A percentile compares a stretch with the other conserved stretches of the same genome.
Conservation (phyloP, 1,140 invertebrate species). For the Platorchestia sp. region DNA sequence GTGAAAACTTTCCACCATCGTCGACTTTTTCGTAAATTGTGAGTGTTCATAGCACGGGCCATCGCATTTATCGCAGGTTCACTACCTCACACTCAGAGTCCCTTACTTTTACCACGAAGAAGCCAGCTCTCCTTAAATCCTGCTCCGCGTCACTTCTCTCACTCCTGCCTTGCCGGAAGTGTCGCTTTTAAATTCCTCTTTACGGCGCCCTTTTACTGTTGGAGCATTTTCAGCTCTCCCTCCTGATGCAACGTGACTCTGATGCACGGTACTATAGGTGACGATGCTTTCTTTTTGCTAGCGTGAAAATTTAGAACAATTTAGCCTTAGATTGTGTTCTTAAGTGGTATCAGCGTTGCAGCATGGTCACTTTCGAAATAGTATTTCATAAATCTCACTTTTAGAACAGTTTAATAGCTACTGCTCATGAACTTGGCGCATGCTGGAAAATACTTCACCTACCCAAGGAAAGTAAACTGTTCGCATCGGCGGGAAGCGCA, state of each 20-base stretch:
- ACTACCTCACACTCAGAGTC: background rate
- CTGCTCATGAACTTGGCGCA: background rate
- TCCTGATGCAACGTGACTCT: background rate
- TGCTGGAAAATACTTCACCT: background rate
- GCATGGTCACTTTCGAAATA: background rate
- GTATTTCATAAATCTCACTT: background rate
- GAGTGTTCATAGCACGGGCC: background rate
- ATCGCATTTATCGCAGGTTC: background rate
- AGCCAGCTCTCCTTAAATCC: background rate
- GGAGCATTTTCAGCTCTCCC: background rate
- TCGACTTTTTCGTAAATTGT: background rate
- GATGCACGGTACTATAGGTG: background rate
- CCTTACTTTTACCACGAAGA: background rate
- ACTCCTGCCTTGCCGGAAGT: background rate
- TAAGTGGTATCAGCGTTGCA: background rate
- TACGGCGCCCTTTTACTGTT: background rate
- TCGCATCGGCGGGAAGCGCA: background rate
- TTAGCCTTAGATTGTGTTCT: too few species aligned
- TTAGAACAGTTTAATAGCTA: background rate
- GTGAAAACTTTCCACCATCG: background rate
- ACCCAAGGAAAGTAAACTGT: background rate
- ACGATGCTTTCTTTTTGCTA: background rate
- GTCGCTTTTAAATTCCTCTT: conserved; percentile 1
- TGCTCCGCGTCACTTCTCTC: background rate
- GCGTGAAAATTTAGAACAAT: background rate